These are phyloP conservation scores for Florisuga fusca DNA, from an alignment of 2,797 vertebrate genomes.

Conservation along the genomic window DNA sequence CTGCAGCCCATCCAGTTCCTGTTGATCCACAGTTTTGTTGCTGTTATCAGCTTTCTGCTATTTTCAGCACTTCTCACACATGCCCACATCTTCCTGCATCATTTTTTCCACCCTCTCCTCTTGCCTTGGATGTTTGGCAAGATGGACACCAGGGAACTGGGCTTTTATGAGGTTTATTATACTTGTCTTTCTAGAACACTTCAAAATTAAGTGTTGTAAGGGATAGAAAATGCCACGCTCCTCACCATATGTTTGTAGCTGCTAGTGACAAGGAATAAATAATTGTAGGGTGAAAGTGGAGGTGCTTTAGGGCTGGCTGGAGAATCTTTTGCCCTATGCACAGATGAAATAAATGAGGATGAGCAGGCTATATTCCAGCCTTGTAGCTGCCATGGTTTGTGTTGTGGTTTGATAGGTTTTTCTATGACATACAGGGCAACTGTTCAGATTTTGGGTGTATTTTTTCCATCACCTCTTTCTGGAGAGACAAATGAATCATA, in stretches of 20 bases:
- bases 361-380: neutral
- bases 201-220: neutral
- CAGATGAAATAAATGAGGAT: neutral
- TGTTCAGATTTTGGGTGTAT: too few relatives aligned
- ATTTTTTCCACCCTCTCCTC: neutral
- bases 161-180: neutral
- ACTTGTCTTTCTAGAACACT: neutral
- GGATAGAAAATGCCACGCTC: neutral
- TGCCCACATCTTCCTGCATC: neutral
- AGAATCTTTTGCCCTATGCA: neutral
- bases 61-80: neutral
- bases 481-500: neutral
- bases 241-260: neutral
- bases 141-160: fast-evolving
- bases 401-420: neutral
- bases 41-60: neutral
- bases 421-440: fast-evolving
- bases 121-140: neutral
- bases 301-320: neutral
- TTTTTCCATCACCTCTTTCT: too few relatives aligned
- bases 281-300: too few relatives aligned
- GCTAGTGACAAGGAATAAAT: neutral
- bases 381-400: neutral
- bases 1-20: neutral
- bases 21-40: neutral